Base-by-base conservation (phyloP, 2,113 vertebrate genomes). In the Dolichotis patagonum region DNA sequence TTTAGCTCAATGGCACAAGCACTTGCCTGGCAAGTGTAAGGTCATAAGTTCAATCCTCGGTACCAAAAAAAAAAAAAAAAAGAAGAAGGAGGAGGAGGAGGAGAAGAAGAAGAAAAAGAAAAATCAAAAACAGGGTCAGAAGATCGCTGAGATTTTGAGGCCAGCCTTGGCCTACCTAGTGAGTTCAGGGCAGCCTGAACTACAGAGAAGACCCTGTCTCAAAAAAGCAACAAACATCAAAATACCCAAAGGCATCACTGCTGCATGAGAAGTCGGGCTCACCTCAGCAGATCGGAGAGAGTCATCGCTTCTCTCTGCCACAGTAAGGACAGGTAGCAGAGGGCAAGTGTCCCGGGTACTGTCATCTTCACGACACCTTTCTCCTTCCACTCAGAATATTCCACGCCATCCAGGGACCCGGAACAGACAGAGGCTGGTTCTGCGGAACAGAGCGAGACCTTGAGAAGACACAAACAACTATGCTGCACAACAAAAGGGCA, bases 221-320 rank as follows among this genome's bases (percentile, higher is more conserved):
- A 49, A 49, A 78, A 78, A 46, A 46, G 13, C 73, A 77, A 77
- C 46, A 46, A 12, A 4, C 22, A 26, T 43, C 28, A 69, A 87
- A 95, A 62, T 69, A 81, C 7, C 43, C 63, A 85, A 88, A 52
- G 41, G 24, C n/a, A 3, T 43, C 46, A 84, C 26, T 90, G 88
- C 49, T 52, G 75, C 49, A 65, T 17, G 41, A 73, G 19, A 96
- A 14, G 81, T 43, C 49, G 17, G 11, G 88, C 98, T 97, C 97
- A 99, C 99, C 99, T 98, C 97, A 99, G 90, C 56, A 99, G 98
- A 82, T 99, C 99, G 17, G 99, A 98, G 54, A 99, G 95, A 0
- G 99, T 98, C 26, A 99, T 82, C 2, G 99, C 96, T 86, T 99
- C 99, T 65, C 98, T 98, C 97, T 98, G 67, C 99, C 99, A 99